These are phyloP conservation scores for Hedya salicella DNA, from an alignment of 2,888 invertebrate genomes.

Conservation along the genomic window DNA sequence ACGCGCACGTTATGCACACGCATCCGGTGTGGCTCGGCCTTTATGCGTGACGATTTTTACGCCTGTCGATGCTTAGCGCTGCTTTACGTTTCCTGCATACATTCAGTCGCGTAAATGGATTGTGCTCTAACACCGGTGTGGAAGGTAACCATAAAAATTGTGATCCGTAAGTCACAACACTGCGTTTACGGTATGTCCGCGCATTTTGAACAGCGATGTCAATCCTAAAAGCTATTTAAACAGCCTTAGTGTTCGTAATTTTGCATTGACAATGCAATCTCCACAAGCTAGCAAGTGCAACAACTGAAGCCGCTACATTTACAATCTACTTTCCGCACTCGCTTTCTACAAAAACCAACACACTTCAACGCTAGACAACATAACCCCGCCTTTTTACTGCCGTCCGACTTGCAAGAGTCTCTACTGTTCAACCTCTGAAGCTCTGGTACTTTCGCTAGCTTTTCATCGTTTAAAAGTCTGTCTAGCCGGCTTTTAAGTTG, in stretches of 20 bases:
- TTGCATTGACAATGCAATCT: constrained; percentile 28
- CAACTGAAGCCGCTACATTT: constrained; percentile 67
- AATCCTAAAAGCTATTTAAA: background rate
- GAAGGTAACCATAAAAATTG: no score
- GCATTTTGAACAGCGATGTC: no score
- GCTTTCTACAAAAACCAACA: constrained; percentile 74
- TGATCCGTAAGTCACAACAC: no score
- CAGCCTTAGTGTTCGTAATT: background rate
- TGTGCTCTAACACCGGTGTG: no score
- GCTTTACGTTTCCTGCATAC: no score
- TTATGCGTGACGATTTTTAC: no score
- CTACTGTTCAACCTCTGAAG: constrained; percentile 70
- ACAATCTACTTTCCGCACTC: constrained; percentile 68
- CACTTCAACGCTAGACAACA: constrained; percentile 77
- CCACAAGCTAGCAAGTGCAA: constrained; percentile 60
- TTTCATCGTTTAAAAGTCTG: constrained; percentile 67
- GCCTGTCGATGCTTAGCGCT: no score
- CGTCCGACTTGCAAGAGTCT: constrained; percentile 73
- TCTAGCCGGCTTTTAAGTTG: constrained; percentile 87
- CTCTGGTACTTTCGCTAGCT: constrained; percentile 56
- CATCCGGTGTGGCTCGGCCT: no score
- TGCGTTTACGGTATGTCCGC: no score
- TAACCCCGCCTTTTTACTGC: constrained; percentile 64
- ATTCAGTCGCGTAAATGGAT: no score
- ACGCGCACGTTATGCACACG: no score